A percentile compares a stretch with the other conserved stretches of the same genome.
These are phyloP conservation scores for Stenchaetothrips biformis DNA, from an alignment of 2,888 invertebrate genomes.

Conservation along the genomic window DNA sequence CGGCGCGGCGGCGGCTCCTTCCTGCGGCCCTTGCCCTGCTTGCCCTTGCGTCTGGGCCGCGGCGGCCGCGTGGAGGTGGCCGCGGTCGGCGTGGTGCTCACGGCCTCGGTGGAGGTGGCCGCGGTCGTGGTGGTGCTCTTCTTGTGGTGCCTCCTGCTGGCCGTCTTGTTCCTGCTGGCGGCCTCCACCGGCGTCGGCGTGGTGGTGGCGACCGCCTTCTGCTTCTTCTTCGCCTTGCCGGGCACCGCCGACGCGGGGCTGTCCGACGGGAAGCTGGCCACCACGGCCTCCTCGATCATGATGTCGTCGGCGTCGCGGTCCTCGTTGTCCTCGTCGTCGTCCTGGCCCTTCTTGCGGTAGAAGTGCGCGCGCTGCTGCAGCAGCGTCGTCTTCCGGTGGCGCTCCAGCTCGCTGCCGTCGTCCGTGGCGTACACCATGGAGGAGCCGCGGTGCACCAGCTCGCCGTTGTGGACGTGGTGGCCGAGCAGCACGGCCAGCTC, in stretches of 20 bases:
- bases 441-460: not conserved
- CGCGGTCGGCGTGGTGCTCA: not conserved
- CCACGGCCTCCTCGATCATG: constrained; percentile 6
- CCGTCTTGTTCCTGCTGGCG: not conserved
- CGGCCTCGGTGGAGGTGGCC: not conserved
- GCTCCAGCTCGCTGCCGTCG: constrained; percentile 21
- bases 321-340: constrained; percentile 8
- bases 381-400: not conserved
- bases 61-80: not conserved
- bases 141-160: not conserved
- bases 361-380: constrained; percentile 10
- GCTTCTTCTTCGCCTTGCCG: not conserved
- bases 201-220: not conserved
- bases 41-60: not conserved
- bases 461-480: constrained; percentile 7
- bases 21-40: constrained; percentile 43
- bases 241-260: not conserved
- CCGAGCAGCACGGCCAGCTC: constrained; percentile 15
- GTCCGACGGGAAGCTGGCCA: not conserved
- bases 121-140: not conserved
- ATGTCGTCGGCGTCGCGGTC: constrained; percentile 20
- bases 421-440: constrained; percentile 22
- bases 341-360: not conserved
- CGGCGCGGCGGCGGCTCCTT: constrained; percentile 40
- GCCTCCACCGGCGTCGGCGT: not conserved